Conservation (phyloP, 2,888 invertebrate species). For the Tetragonisca angustula region DNA sequence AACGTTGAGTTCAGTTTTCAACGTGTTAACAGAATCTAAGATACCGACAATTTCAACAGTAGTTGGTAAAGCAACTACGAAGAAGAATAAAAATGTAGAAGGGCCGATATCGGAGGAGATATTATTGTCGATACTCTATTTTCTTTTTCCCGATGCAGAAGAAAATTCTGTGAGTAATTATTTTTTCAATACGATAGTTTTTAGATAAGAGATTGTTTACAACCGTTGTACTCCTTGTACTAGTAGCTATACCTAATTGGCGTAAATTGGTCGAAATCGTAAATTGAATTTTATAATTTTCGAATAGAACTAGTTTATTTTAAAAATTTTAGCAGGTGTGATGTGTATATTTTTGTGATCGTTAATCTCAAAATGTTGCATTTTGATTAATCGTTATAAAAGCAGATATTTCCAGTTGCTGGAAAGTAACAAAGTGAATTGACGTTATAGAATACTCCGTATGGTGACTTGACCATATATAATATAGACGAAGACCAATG, state of each 20-base stretch:
- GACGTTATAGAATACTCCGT: slow-evolving; percentile 79
- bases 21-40: slow-evolving; percentile 91
- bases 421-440: neutral
- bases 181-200: neutral
- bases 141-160: slow-evolving; percentile 95
- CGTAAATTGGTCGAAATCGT: neutral
- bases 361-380: neutral
- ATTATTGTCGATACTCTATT: slow-evolving; percentile 91
- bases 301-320: neutral
- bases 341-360: neutral
- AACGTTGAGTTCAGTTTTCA: slow-evolving; percentile 83
- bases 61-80: slow-evolving; percentile 85
- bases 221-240: neutral
- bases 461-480: slow-evolving; percentile 74
- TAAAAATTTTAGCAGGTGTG: neutral
- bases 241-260: neutral
- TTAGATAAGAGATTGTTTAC: neutral
- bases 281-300: neutral
- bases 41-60: slow-evolving; percentile 88
- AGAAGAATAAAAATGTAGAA: slow-evolving; percentile 86
- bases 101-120: slow-evolving; percentile 92
- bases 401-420: neutral
- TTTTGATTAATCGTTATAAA: neutral
- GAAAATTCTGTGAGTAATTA: slow-evolving; percentile 84
- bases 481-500: slow-evolving; percentile 79